Evolutionary conservation across 2,888 invertebrate genomes (phyloP), one percentile per base, ranked within the genome.

Genomic region (Tinea semifulvella): DNA sequence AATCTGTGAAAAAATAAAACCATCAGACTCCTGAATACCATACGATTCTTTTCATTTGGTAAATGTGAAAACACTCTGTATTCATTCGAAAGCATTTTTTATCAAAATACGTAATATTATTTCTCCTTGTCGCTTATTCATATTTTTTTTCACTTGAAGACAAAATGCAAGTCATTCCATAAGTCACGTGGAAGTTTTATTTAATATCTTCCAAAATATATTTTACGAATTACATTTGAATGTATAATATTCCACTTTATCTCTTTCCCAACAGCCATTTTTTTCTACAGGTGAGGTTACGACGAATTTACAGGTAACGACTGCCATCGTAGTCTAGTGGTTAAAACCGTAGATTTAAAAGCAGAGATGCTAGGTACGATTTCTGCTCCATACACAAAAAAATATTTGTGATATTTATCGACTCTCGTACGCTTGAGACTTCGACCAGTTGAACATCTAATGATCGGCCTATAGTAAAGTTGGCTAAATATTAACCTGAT

Each of bases 1-100:
- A 96, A 98, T 69, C 97, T 97, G 85, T 27, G 65, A 63, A 53
- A 56, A 60, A 57, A 57, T 25, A 19, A 40, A 13, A 31, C 6
- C 31, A n/a, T 31, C 11, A 11, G 4, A 31, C 11, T 11, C 11
- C 13, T 31, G n/a, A 31, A 31, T 4, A 31, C 31, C 7, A 7
- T 31, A n/a, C n/a, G n/a, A n/a, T n/a, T n/a, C n/a, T n/a, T n/a
- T 40, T 40, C 36, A 14, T 38, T 38, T 38, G 38, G 16, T 38
- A 38, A 38, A 19, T 38, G 38, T 3, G 10, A 38, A n/a, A 38
- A 31, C 31, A 31, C 31, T 31, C 18, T 18, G 10, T 36, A 36
- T 36, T 17, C 16, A 36, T 18, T 36, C 36, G 18, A 36, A 36
- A 36, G 36, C n/a, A 8, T 17, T 36, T 36, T 36, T 31, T 11